Evolutionary conservation across 2,797 vertebrate species (phyloP).

Genomic region (Nyctalus aviator): DNA sequence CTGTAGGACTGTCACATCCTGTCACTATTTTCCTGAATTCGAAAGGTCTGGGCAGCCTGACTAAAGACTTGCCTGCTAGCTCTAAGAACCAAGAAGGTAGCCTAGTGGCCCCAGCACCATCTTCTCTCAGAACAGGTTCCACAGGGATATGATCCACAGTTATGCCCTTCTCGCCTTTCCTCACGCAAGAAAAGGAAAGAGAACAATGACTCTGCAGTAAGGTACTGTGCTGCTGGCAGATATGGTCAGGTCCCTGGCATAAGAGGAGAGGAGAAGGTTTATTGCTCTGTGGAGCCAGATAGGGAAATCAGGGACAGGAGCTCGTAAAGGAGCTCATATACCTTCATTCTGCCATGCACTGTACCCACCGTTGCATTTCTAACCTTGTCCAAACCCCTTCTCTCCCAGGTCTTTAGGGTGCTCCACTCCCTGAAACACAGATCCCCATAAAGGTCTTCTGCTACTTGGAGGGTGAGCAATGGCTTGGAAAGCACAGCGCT

Average conservation of each 20-base stretch:
- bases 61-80: background rate
- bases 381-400: background rate
- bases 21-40: conserved; percentile 55
- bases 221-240: background rate
- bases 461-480: fast-evolving
- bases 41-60: conserved; percentile 44
- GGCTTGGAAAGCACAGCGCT: background rate
- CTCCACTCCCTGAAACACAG: background rate
- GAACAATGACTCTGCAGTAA: background rate
- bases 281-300: background rate
- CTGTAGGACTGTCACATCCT: conserved; percentile 37
- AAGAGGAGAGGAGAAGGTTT: background rate
- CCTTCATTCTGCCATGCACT: background rate
- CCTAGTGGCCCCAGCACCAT: background rate
- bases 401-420: background rate
- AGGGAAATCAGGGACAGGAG: background rate
- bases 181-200: background rate
- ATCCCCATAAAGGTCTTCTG: background rate
- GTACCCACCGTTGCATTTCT: fast-evolving
- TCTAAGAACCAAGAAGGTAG: background rate
- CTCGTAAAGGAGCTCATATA: background rate
- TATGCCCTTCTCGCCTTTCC: background rate
- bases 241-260: background rate
- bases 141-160: background rate
- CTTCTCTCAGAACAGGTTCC: background rate